phyloP scores from a whole-genome alignment of 2,888 invertebrate genomes.

The Ichneumon xanthorius region DNA sequence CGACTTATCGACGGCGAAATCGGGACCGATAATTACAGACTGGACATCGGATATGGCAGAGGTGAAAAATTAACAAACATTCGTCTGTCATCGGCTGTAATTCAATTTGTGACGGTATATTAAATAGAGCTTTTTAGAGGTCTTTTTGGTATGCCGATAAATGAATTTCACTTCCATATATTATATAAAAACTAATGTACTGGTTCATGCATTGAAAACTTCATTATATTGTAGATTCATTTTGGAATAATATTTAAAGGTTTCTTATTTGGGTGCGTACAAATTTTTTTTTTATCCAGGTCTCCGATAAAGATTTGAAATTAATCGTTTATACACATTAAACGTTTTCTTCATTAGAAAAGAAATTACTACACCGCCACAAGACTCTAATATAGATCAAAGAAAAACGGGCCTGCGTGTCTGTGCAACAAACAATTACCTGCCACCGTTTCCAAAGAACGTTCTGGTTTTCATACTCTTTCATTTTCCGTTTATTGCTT shows the following conservation, averaged over 20 bases:
- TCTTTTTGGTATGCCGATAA: not conserved
- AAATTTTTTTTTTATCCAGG: too few species aligned
- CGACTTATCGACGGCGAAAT: constrained; percentile 89
- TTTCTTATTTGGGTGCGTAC: too few species aligned
- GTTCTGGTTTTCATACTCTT: constrained; percentile 55
- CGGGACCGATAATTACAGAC: constrained; percentile 87
- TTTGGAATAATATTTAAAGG: too few species aligned
- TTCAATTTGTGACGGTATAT: not conserved
- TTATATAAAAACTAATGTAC: not conserved
- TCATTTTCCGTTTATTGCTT: constrained; percentile 56
- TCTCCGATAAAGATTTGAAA: not conserved
- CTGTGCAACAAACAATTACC: not conserved
- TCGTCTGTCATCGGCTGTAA: not conserved
- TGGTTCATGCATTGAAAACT: not conserved
- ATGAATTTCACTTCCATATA: not conserved
- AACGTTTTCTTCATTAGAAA: not conserved
- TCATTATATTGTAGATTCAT: not conserved
- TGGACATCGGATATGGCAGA: constrained; percentile 87
- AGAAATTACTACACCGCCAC: not conserved
- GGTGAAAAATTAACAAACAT: constrained; percentile 80
- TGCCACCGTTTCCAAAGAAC: constrained; percentile 23
- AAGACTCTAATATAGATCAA: not conserved
- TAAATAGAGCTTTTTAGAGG: too few species aligned
- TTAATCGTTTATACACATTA: not conserved
- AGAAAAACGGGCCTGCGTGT: not conserved